A percentile compares a stretch with the other conserved stretches of the same genome.
These are phyloP conservation scores for Oxyruncus cristatus DNA, from an alignment of 2,113 vertebrate species.

Conservation along the genomic window DNA sequence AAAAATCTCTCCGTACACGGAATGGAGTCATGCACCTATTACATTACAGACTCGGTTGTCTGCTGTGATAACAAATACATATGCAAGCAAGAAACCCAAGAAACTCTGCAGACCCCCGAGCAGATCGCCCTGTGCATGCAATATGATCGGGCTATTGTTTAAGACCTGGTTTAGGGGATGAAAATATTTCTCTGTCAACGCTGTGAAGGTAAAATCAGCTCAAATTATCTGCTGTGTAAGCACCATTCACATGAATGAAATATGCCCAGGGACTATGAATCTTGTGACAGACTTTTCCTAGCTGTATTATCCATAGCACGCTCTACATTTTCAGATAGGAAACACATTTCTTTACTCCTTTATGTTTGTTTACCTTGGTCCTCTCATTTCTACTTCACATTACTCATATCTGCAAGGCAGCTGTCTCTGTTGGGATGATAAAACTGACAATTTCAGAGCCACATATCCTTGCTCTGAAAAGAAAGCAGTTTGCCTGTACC, in stretches of 20 bases:
- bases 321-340: not conserved
- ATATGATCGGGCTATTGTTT: not conserved
- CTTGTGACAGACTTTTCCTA: not conserved
- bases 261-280: not conserved
- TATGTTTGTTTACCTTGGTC: conserved; percentile 17
- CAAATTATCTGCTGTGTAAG: conserved; percentile 45
- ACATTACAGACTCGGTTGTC: not conserved
- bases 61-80: not conserved
- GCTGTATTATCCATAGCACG: not conserved
- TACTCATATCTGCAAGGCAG: not conserved
- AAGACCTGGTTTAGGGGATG: not conserved
- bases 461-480: not conserved
- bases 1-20: not conserved
- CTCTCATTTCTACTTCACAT: conserved; percentile 6
- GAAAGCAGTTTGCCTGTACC: not conserved
- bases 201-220: not conserved
- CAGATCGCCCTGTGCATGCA: not conserved
- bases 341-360: conserved; percentile 9
- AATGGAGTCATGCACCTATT: not conserved
- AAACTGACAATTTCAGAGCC: not conserved
- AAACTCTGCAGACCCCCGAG: not conserved
- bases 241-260: conserved; percentile 15
- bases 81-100: not conserved
- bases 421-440: not conserved
- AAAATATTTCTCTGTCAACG: not conserved